Evolutionary conservation across 2,797 vertebrate genomes (phyloP).

Genomic region (Enteromius fasciolatus): DNA sequence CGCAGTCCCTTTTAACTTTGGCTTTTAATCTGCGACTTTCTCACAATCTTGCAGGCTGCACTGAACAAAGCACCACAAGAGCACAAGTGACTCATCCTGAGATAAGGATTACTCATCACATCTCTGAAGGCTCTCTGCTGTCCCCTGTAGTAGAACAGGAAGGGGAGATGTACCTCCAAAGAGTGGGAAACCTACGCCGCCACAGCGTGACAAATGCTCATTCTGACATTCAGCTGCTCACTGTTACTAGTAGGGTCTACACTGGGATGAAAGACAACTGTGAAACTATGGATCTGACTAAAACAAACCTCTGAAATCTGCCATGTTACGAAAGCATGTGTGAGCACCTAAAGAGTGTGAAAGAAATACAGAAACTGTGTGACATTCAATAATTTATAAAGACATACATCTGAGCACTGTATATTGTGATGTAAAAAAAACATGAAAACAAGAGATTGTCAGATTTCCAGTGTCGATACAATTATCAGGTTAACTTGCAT

Average conservation of each 20-base stretch:
- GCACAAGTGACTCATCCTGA: conserved; percentile 49
- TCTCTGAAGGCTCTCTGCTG: conserved; percentile 68
- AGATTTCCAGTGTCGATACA: conserved; percentile 39
- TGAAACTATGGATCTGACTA: conserved; percentile 72
- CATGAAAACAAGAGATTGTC: background rate
- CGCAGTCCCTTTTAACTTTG: background rate
- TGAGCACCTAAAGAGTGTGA: no score
- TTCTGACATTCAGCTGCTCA: conserved; percentile 80
- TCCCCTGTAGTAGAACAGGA: conserved; percentile 81
- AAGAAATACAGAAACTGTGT: background rate
- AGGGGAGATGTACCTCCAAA: conserved; percentile 81
- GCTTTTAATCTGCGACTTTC: conserved; percentile 1
- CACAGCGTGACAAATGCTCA: conserved; percentile 82
- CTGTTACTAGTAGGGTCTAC: conserved; percentile 69
- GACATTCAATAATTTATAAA: conserved; percentile 30
- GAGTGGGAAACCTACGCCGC: conserved; percentile 76
- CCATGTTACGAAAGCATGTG: conserved; percentile 19
- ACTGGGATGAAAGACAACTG: conserved; percentile 59
- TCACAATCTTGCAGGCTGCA: conserved; percentile 19
- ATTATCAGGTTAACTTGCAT: background rate
- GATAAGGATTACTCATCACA: conserved; percentile 42
- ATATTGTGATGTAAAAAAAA: background rate
- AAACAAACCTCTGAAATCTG: conserved; percentile 39
- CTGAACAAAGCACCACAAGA: conserved; percentile 1
- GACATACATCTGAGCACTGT: background rate